Conservation (phyloP, 2,888 invertebrate genomes). For the Listrodromus nycthemerus region DNA sequence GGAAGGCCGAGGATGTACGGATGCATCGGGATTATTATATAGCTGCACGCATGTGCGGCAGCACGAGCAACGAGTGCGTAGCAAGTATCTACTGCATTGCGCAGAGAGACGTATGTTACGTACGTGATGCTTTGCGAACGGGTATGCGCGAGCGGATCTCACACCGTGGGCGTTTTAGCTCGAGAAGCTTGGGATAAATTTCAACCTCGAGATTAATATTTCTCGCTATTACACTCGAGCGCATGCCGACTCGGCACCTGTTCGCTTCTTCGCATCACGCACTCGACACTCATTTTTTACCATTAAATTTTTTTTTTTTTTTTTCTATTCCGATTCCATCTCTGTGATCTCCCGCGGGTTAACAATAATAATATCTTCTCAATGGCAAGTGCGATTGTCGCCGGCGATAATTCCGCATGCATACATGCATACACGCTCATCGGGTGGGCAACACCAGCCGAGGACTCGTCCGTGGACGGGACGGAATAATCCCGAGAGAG, state of each 20-base stretch:
- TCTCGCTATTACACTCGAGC: not conserved
- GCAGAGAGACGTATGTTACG: not conserved
- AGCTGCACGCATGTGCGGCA: slow-evolving; percentile 3
- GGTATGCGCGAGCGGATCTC: not conserved
- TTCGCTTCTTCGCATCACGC: not conserved
- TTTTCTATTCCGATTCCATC: not conserved
- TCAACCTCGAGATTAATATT: slow-evolving; percentile 16
- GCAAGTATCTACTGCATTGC: slow-evolving; percentile 28
- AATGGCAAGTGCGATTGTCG: slow-evolving; percentile 56
- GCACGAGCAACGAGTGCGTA: slow-evolving; percentile 33
- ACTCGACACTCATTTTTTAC: not conserved
- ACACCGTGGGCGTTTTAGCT: slow-evolving; percentile 17
- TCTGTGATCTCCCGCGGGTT: not conserved
- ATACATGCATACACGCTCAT: slow-evolving; percentile 5
- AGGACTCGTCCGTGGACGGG: slow-evolving; percentile 51
- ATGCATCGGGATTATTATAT: slow-evolving; percentile 38
- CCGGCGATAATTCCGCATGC: slow-evolving; percentile 63
- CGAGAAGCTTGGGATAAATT: slow-evolving; percentile 8
- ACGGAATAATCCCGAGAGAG: slow-evolving; percentile 65
- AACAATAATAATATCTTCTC: slow-evolving; percentile 30
- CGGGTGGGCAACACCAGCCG: not conserved
- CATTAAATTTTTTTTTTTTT: not conserved
- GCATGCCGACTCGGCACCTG: not conserved
- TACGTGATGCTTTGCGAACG: slow-evolving; percentile 3
- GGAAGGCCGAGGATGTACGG: slow-evolving; percentile 25